A percentile compares a stretch with the other conserved stretches of the same genome.
Evolutionary conservation across 2,113 vertebrate genomes (phyloP).

Genomic region (Neopipo cinnamomea): DNA sequence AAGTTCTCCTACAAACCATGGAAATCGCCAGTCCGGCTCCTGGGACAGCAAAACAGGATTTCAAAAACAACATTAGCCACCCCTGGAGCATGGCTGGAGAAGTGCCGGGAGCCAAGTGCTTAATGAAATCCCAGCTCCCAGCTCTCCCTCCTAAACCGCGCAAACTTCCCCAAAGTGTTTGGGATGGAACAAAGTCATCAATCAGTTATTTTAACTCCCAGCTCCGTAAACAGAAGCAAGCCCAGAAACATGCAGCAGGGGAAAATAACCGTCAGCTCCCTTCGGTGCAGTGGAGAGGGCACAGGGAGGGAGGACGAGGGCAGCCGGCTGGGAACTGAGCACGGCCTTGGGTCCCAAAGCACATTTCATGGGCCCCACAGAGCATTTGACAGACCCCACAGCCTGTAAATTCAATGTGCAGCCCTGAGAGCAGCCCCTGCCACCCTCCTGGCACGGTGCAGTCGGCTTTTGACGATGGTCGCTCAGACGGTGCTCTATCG

Average conservation of each 20-base stretch:
- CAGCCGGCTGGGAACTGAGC: not conserved
- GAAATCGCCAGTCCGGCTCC: not conserved
- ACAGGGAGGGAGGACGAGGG: not conserved
- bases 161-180: constrained; percentile 55
- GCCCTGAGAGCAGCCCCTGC: not conserved
- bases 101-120: constrained; percentile 5
- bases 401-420: not conserved
- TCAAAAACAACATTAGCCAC: constrained; percentile 55
- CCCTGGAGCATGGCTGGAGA: constrained; percentile 44
- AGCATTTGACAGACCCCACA: not conserved
- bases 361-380: not conserved
- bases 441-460: not conserved
- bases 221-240: constrained; percentile 61
- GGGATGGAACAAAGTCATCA: constrained; percentile 66
- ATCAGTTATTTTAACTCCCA: constrained; percentile 62
- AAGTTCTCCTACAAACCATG: constrained; percentile 20
- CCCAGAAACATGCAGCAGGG: constrained; percentile 34
- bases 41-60: constrained; percentile 43
- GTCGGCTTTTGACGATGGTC: not conserved
- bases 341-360: fast-evolving
- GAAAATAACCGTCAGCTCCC: constrained; percentile 54
- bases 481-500: fast-evolving
- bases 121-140: constrained; percentile 53
- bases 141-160: constrained; percentile 5
- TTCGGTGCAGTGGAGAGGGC: not conserved